phyloP scores from a whole-genome alignment of 2,888 invertebrate genomes.

The Dryobota labecula region DNA sequence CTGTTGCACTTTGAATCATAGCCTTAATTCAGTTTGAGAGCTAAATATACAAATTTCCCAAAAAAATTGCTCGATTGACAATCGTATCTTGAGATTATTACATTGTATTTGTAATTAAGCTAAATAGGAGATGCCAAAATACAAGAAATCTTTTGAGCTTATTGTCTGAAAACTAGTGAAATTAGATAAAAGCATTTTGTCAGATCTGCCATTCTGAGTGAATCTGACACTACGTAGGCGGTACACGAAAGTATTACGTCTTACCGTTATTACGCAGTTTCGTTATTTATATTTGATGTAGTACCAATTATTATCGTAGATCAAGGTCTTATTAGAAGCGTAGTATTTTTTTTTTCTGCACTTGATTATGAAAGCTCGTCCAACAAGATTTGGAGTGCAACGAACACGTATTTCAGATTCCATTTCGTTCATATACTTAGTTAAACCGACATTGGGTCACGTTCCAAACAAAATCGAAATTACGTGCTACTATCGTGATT shows the following conservation, averaged over 20 bases:
- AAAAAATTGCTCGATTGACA: not conserved
- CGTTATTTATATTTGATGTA: constrained; percentile 29
- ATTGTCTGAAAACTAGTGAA: constrained; percentile 6
- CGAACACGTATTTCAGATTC: constrained; percentile 31
- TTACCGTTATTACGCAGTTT: constrained; percentile 53
- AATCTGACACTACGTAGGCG: constrained; percentile 12
- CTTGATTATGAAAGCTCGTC: not conserved
- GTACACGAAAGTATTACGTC: constrained; percentile 31
- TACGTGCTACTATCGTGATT: not conserved
- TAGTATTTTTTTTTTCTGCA: not conserved
- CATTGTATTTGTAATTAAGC: constrained; percentile 16
- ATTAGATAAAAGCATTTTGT: constrained; percentile 5
- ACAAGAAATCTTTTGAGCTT: constrained; percentile 8
- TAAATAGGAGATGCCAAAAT: constrained; percentile 13
- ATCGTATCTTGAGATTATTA: not conserved
- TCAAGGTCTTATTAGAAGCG: constrained; percentile 14
- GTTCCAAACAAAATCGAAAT: constrained; percentile 22
- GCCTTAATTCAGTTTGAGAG: not conserved
- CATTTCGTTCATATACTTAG: constrained; percentile 25
- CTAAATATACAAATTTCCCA: not conserved
- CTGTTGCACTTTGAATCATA: too few relatives aligned
- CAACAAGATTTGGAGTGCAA: constrained; percentile 21
- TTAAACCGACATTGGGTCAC: constrained; percentile 18
- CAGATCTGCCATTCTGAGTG: not conserved
- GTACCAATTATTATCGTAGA: constrained; percentile 6